A percentile compares a stretch with the other conserved stretches of the same genome.
Evolutionary conservation across 64 coral and sea anemone species (phyloP).

Genomic region (Montipora foliosa): DNA sequence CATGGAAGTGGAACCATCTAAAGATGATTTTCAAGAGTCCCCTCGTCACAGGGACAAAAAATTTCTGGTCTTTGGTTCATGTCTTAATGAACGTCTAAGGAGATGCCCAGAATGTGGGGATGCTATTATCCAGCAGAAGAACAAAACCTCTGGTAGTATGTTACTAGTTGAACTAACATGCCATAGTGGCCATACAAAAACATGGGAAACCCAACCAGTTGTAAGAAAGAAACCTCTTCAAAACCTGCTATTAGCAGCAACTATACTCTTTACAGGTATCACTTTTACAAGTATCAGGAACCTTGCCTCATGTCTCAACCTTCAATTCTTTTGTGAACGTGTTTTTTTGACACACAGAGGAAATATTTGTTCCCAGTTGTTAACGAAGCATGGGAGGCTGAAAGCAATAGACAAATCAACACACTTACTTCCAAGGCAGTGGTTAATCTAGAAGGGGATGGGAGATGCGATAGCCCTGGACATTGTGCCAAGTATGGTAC

Average conservation of each 20-base stretch:
- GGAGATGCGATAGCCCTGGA: not conserved
- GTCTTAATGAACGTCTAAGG: not conserved
- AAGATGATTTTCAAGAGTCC: not conserved
- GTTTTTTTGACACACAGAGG: constrained; percentile 9
- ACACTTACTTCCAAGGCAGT: not conserved
- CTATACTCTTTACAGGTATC: constrained; percentile 1
- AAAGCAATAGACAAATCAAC: not conserved
- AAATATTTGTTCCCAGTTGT: too few species aligned
- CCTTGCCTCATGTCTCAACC: not conserved
- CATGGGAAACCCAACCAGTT: constrained; percentile 38
- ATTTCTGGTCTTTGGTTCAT: constrained; percentile 43
- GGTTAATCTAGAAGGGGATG: not conserved
- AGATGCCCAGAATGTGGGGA: too few species aligned
- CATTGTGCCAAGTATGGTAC: constrained; percentile 38
- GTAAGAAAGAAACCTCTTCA: constrained; percentile 16
- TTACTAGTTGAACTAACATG: too few species aligned
- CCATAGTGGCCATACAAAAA: not conserved
- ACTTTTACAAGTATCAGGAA: not conserved
- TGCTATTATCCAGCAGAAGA: too few species aligned
- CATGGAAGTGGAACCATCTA: not conserved
- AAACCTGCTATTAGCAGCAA: not conserved
- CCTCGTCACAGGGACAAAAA: constrained; percentile 16
- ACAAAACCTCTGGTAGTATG: too few species aligned
- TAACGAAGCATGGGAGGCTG: constrained; percentile 40
- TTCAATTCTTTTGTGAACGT: not conserved